Base-by-base conservation (phyloP, 2,113 vertebrate species). In the Xenopus borealis region DNA sequence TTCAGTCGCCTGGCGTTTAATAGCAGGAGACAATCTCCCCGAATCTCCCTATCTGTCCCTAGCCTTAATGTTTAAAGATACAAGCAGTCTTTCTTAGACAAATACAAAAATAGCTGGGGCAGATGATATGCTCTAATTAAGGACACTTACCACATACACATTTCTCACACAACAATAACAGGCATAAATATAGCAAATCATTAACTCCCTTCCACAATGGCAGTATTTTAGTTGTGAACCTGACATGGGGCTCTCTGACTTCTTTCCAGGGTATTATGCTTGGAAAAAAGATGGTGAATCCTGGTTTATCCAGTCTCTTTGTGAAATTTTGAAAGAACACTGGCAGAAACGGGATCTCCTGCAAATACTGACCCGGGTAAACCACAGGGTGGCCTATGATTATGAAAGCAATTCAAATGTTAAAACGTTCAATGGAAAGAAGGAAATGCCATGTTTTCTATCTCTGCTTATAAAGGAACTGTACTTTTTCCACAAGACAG, bases 281-380 rank as follows among this genome's bases (percentile, higher is more conserved):
- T 99, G 96, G 97, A 50, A 12, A 16, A 93, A 96, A 82, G 72
- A 74, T 79, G 89, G 90, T 0, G 96, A 96, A 4, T 98, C 97
- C 14, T 99, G 97, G 97, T 99, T 98, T 82, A 96, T 99, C 77
- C 92, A 96, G 75, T 93, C 95, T 0, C 85, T 99, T 2, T 97
- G 95, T 69, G 78, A 89, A 8, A 83, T 91, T 86, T 72, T 98
- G 82, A 78, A 66, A 9, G 75, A 45, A 0, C 70, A 92, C 0
- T 82, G 82, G 0, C 71, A 73, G n/a, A 72, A 90, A 9, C 88
- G 96, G 52, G 96, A 98, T 64, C 85, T 98, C n/a, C 85, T 96
- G 92, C 95, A 94, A 78, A 92, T 98, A 67, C 87, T 98, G 72
- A 97, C 94, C 11, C 89, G 94, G 4, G 94, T 98, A 17, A 98